Evolutionary conservation across 1,140 invertebrate species (phyloP).

Genomic region (Drosophila insularis): DNA sequence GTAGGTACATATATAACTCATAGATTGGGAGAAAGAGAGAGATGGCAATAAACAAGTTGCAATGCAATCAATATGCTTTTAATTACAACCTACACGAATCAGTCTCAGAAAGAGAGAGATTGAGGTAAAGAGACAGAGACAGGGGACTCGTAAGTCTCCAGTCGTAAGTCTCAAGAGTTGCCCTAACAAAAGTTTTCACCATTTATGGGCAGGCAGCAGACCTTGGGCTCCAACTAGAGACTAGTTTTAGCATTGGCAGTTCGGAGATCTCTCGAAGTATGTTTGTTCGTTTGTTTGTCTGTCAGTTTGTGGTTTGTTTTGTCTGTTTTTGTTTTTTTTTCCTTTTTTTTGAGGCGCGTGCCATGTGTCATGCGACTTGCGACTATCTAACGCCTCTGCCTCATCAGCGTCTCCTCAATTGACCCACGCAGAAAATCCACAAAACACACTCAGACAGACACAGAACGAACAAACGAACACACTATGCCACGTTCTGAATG

Average conservation of each 20-base stretch:
- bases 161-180: conserved; percentile 52
- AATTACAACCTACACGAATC: conserved; percentile 67
- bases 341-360: conserved; percentile 67
- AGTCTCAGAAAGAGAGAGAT: neutral
- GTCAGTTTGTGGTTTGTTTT: conserved; percentile 43
- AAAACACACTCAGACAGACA: conserved; percentile 26
- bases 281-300: conserved; percentile 31
- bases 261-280: conserved; percentile 30
- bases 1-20: too few relatives aligned
- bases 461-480: conserved; percentile 33
- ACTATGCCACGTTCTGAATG: conserved; percentile 62
- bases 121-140: neutral
- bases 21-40: conserved; percentile 52
- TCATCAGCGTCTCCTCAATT: conserved; percentile 70
- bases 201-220: conserved; percentile 70
- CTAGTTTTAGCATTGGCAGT: conserved; percentile 53
- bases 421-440: conserved; percentile 59
- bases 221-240: conserved; percentile 48
- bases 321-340: conserved; percentile 39
- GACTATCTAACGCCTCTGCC: conserved; percentile 80
- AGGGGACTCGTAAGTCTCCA: neutral
- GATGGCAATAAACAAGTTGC: conserved; percentile 53
- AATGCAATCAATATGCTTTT: conserved; percentile 77
- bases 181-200: conserved; percentile 74
- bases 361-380: conserved; percentile 76